Percentiles rank a stretch among this genome's conserved stretches.
phyloP scores from a whole-genome alignment of 2,888 invertebrate genomes.

The Chrysolina americana region DNA sequence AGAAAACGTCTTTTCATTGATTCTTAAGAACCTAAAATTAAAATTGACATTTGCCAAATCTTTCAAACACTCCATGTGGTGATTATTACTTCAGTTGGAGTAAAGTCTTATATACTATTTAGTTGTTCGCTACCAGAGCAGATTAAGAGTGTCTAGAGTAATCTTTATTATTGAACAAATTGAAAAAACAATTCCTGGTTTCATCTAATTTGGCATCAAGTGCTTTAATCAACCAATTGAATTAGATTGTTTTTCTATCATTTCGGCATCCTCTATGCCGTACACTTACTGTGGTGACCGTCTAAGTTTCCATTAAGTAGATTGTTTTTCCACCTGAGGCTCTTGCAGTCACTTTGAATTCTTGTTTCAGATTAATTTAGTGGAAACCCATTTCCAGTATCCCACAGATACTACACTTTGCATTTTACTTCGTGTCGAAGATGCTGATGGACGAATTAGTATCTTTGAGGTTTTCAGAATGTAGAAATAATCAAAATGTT shows the following conservation, averaged over 20 bases:
- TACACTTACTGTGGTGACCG: neutral
- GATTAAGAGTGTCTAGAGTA: neutral
- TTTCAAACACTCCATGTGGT: too few relatives aligned
- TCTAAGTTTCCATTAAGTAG: constrained; percentile 17
- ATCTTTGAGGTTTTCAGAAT: too few relatives aligned
- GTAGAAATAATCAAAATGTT: too few relatives aligned
- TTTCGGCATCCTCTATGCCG: neutral
- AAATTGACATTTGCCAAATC: too few relatives aligned
- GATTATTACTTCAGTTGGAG: too few relatives aligned
- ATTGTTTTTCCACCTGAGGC: constrained; percentile 26
- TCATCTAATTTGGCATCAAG: neutral
- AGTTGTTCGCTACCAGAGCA: too few relatives aligned
- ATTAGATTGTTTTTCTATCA: neutral
- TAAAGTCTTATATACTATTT: too few relatives aligned
- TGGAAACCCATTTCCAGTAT: neutral
- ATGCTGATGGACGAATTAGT: too few relatives aligned
- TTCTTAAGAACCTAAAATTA: too few relatives aligned
- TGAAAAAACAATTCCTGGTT: neutral
- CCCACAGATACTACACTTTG: too few relatives aligned
- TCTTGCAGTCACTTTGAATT: neutral
- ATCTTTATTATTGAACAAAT: neutral
- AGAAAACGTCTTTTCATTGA: too few relatives aligned
- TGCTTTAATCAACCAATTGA: neutral
- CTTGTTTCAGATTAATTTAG: constrained; percentile 13
- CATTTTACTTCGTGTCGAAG: too few relatives aligned